Conservation (phyloP, 2,113 vertebrate genomes). For the Regulus satrapa region DNA sequence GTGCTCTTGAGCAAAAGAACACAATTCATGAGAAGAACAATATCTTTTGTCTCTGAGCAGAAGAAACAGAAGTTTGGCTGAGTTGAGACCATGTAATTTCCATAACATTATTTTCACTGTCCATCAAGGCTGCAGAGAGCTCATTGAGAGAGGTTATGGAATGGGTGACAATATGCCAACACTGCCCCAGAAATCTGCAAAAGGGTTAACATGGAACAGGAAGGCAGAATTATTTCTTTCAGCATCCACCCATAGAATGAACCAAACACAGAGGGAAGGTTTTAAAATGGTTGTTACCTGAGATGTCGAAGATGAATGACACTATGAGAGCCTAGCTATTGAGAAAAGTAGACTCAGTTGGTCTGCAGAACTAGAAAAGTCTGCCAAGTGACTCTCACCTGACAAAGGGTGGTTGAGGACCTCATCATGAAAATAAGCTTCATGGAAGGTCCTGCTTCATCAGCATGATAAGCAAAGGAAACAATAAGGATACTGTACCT, state of each 20-base stretch:
- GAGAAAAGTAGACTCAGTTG: not conserved
- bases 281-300: not conserved
- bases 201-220: not conserved
- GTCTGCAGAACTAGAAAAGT: not conserved
- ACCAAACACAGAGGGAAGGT: not conserved
- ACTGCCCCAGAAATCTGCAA: not conserved
- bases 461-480: not conserved
- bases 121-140: not conserved
- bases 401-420: fast-evolving
- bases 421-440: not conserved
- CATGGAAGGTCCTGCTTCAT: not conserved
- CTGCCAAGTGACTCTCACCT: not conserved
- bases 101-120: not conserved
- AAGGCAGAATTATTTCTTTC: not conserved
- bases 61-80: not conserved
- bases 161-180: not conserved
- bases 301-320: not conserved
- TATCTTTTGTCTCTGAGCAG: not conserved
- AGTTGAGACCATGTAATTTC: not conserved
- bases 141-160: not conserved
- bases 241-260: not conserved
- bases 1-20: not conserved
- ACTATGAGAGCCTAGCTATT: not conserved
- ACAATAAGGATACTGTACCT: not conserved
- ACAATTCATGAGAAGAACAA: not conserved